These are phyloP conservation scores for Epicampocera succincta DNA, from an alignment of 2,888 invertebrate species.

Conservation along the genomic window DNA sequence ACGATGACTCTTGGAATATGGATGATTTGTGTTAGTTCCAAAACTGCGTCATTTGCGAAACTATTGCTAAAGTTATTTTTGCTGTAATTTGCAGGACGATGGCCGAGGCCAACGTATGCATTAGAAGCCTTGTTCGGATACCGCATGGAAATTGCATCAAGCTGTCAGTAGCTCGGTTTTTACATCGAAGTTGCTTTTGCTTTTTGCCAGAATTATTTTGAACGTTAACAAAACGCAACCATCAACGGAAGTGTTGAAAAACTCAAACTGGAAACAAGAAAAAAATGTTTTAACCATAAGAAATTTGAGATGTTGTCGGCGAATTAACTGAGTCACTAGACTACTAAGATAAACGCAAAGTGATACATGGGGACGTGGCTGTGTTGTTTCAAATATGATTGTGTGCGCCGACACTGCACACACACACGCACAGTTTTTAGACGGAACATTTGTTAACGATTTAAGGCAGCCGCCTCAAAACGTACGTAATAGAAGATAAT, in stretches of 20 bases:
- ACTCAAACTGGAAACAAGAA: constrained; percentile 9
- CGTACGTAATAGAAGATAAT: background rate
- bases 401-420: too few species aligned
- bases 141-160: too few species aligned
- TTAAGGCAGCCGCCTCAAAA: constrained; percentile 22
- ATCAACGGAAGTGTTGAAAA: constrained; percentile 39
- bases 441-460: constrained; percentile 1
- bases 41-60: too few species aligned
- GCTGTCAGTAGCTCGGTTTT: background rate
- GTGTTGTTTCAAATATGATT: too few species aligned
- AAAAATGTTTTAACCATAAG: constrained; percentile 5
- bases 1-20: too few species aligned
- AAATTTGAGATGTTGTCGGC: constrained; percentile 56
- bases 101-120: too few species aligned
- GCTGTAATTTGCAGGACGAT: too few species aligned
- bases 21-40: too few species aligned
- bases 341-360: constrained; percentile 43
- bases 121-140: too few species aligned
- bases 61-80: too few species aligned
- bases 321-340: constrained; percentile 64
- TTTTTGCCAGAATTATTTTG: background rate
- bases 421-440: background rate
- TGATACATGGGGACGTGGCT: background rate
- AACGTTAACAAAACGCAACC: background rate
- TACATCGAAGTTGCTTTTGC: background rate